phyloP scores from a whole-genome alignment of 2,113 vertebrate genomes.

The Heterotilapia buettikoferi region DNA sequence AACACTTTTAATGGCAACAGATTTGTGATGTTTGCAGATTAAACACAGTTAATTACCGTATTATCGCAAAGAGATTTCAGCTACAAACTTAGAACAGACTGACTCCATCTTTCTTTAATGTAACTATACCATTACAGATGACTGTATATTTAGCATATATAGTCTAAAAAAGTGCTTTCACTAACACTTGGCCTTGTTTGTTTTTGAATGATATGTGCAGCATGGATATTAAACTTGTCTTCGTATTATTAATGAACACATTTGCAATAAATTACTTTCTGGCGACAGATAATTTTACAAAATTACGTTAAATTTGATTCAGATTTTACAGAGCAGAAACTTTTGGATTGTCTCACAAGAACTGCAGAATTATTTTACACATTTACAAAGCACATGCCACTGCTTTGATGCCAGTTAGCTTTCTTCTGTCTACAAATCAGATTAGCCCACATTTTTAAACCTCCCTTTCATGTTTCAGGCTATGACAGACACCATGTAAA shows the following conservation, averaged over 20 bases:
- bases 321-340: not conserved
- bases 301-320: not conserved
- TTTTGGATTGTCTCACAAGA: not conserved
- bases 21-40: not conserved
- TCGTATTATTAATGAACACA: not conserved
- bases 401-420: not conserved
- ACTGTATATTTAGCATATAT: not conserved
- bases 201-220: rapidly evolving
- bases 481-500: not conserved
- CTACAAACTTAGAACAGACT: not conserved
- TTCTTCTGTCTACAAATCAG: not conserved
- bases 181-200: not conserved
- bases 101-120: not conserved
- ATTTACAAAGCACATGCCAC: not conserved
- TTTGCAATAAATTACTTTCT: not conserved
- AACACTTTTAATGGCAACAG: not conserved
- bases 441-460: not conserved
- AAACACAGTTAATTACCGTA: not conserved
- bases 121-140: not conserved
- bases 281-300: not conserved
- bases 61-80: not conserved
- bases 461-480: not conserved
- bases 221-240: not conserved
- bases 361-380: not conserved
- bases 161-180: not conserved